These are phyloP conservation scores for Drosophila santomea DNA, from an alignment of 1,140 invertebrate species.

Conservation along the genomic window DNA sequence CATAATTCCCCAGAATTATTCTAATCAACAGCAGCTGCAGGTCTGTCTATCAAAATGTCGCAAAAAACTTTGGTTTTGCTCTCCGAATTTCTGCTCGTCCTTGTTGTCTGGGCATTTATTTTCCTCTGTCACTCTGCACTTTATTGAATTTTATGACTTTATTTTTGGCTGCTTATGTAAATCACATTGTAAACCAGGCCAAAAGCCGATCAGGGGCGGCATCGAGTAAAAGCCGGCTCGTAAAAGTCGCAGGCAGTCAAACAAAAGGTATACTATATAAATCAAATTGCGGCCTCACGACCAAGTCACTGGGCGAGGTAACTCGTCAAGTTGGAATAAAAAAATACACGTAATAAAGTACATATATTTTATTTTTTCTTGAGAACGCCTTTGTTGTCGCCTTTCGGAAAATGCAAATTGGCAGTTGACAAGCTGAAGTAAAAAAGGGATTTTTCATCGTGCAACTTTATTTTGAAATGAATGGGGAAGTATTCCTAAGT, in stretches of 20 bases:
- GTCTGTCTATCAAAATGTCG: constrained; percentile 4
- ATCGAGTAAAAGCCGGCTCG: constrained; percentile 46
- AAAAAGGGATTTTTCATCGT: constrained; percentile 18
- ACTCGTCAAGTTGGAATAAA: constrained; percentile 28
- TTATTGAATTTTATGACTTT: constrained; percentile 78
- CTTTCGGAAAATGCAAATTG: constrained; percentile 66
- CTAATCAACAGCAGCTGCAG: constrained; percentile 60
- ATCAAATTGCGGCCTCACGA: constrained; percentile 67
- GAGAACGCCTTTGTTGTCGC: constrained; percentile 52
- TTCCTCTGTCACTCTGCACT: constrained; percentile 73
- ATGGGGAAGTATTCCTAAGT: no score
- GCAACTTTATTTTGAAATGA: not conserved
- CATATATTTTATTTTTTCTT: constrained; percentile 9
- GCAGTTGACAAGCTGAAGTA: constrained; percentile 43
- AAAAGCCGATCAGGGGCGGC: constrained; percentile 38
- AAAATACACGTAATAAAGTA: constrained; percentile 31
- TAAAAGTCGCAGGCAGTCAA: constrained; percentile 31
- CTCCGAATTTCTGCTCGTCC: constrained; percentile 2
- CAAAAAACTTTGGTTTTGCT: constrained; percentile 33
- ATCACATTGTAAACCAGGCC: constrained; percentile 70
- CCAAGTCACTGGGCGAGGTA: constrained; percentile 11
- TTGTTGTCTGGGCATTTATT: constrained; percentile 53
- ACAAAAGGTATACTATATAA: constrained; percentile 66
- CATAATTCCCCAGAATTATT: constrained; percentile 64
- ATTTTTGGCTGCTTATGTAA: constrained; percentile 75